Evolutionary conservation across 2,797 vertebrate genomes (phyloP).

Genomic region (Ficedula albicollis): DNA sequence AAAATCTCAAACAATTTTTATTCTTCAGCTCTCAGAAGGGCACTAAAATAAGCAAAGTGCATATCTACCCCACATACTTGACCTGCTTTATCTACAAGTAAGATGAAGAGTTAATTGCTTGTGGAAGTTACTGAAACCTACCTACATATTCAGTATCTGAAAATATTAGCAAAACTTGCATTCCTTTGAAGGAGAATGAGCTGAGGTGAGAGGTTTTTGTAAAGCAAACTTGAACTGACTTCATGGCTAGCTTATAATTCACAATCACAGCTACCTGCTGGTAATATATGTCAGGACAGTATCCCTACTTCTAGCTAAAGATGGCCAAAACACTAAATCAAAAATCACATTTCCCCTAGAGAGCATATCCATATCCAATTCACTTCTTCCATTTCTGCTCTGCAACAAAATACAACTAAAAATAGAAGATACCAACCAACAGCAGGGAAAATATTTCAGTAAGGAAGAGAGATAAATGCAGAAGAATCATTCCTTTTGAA

Average conservation of each 20-base stretch:
- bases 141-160: neutral
- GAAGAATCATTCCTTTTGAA: neutral
- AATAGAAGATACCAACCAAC: neutral
- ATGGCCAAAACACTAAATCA: neutral
- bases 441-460: neutral
- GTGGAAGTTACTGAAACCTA: neutral
- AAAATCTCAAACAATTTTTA: fast-evolving
- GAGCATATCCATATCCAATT: neutral
- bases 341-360: neutral
- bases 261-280: neutral
- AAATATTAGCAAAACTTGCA: neutral
- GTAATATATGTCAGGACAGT: neutral
- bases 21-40: neutral
- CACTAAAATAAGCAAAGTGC: neutral
- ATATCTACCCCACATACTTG: neutral
- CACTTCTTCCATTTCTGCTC: neutral
- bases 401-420: neutral
- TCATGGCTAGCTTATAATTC: neutral
- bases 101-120: neutral
- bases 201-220: neutral
- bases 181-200: neutral
- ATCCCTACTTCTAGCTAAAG: neutral
- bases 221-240: neutral
- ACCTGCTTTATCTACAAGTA: neutral
- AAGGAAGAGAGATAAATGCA: neutral